phyloP scores from a whole-genome alignment of 2,797 vertebrate genomes.

The Phoebastria nigripes region DNA sequence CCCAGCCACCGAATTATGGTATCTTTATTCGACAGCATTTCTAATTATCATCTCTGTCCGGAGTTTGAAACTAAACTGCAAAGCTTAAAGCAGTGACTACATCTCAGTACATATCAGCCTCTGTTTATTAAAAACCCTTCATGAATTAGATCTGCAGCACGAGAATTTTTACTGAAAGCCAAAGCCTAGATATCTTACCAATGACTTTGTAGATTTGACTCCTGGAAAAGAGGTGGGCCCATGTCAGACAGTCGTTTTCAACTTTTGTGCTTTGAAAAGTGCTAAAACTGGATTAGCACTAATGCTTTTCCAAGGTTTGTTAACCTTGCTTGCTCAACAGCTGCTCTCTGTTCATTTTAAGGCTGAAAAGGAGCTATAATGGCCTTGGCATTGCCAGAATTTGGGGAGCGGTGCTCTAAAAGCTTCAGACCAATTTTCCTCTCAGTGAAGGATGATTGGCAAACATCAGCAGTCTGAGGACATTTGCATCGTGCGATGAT shows the following conservation, averaged over 20 bases:
- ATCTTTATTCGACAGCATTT: neutral
- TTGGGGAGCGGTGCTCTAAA: slow-evolving; percentile 18
- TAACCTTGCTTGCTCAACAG: slow-evolving; percentile 68
- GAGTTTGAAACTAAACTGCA: neutral
- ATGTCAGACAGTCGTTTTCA: slow-evolving; percentile 44
- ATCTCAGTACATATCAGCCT: neutral
- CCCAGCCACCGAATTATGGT: neutral
- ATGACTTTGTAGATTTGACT: slow-evolving; percentile 37
- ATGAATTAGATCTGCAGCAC: slow-evolving; percentile 32
- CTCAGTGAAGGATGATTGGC: slow-evolving; percentile 57
- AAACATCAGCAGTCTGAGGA: slow-evolving; percentile 44
- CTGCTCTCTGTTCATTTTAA: slow-evolving; percentile 63
- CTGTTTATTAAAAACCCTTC: neutral
- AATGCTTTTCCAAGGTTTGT: slow-evolving; percentile 67
- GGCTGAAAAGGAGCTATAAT: slow-evolving; percentile 45
- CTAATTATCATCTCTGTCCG: neutral
- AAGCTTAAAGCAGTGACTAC: slow-evolving; percentile 27
- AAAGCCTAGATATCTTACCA: slow-evolving; percentile 25
- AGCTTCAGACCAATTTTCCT: slow-evolving; percentile 35
- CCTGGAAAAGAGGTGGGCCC: slow-evolving; percentile 5
- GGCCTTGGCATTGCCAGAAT: slow-evolving; percentile 36
- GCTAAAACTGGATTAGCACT: slow-evolving; percentile 50
- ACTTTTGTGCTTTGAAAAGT: slow-evolving; percentile 51
- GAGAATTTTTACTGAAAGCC: slow-evolving; percentile 30
- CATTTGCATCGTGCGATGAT: slow-evolving; percentile 48